Percentiles rank a stretch among this genome's conserved stretches.
Conservation (phyloP, 2,113 vertebrate species). For the Prunella himalayana region DNA sequence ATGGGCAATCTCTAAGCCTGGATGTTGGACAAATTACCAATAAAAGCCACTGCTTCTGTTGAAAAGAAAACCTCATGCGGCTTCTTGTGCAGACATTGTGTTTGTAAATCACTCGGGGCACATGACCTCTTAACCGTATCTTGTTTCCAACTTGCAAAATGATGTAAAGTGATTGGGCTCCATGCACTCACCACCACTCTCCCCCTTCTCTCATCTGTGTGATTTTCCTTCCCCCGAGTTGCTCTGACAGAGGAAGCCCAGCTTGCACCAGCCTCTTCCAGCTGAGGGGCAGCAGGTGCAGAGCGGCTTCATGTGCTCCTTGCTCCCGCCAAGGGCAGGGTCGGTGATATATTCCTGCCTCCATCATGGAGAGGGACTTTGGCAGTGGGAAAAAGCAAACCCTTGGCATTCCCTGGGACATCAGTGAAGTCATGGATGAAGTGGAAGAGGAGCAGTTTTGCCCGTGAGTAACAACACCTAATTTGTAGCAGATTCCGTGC, state of each 20-base stretch:
- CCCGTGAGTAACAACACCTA: conserved; percentile 70
- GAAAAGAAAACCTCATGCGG: neutral
- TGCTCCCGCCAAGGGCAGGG: neutral
- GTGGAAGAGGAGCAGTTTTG: conserved; percentile 64
- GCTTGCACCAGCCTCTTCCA: neutral
- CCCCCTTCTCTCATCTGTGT: conserved; percentile 39
- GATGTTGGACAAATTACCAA: conserved; percentile 47
- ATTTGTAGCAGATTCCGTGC: accelerated
- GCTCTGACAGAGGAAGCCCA: neutral
- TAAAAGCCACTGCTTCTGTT: neutral
- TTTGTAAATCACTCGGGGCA: conserved; percentile 71
- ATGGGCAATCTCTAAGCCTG: conserved; percentile 12
- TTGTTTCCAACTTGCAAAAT: conserved; percentile 77
- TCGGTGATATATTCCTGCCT: neutral
- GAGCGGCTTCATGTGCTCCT: neutral
- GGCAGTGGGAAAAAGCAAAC: conserved; percentile 43
- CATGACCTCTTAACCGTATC: conserved; percentile 74
- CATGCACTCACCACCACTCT: conserved; percentile 68
- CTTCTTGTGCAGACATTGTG: conserved; percentile 23
- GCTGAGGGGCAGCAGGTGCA: conserved; percentile 29
- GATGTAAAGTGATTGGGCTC: conserved; percentile 80
- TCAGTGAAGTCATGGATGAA: conserved; percentile 37
- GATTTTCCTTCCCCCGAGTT: neutral
- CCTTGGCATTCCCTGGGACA: conserved; percentile 66
- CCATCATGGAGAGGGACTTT: conserved; percentile 71